Conservation (phyloP, 2,797 vertebrate species). For the Knipowitschia caucasica region DNA sequence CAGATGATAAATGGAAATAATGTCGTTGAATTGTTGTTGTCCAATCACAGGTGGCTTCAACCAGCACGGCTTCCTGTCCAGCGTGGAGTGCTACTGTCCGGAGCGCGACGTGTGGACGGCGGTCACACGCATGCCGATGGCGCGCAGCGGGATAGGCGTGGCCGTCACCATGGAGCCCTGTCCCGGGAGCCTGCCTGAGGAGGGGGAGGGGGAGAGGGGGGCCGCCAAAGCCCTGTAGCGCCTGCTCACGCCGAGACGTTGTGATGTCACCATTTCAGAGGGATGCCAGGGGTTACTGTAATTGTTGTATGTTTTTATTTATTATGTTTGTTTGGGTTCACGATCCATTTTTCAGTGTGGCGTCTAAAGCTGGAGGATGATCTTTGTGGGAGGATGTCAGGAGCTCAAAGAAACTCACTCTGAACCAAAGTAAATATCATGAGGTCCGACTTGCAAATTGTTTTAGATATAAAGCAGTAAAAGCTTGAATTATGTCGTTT, state of each 20-base stretch:
- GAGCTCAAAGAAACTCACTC: too few relatives aligned
- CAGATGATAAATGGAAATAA: background rate
- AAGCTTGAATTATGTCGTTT: too few relatives aligned
- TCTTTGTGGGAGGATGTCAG: too few relatives aligned
- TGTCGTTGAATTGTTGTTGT: background rate
- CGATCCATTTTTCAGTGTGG: too few relatives aligned
- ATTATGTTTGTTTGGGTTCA: background rate
- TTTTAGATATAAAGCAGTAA: too few relatives aligned
- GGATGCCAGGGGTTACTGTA: background rate
- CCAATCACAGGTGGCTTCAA: conserved; percentile 78
- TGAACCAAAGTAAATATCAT: too few relatives aligned
- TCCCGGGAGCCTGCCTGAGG: conserved; percentile 69
- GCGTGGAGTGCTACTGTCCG: conserved; percentile 77
- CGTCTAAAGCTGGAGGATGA: too few relatives aligned
- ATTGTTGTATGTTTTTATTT: background rate
- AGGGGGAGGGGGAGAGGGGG: conserved; percentile 52
- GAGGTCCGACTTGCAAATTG: too few relatives aligned
- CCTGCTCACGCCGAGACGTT: background rate
- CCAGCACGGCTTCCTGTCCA: conserved; percentile 78
- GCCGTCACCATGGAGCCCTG: conserved; percentile 87
- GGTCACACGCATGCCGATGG: conserved; percentile 70
- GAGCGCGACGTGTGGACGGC: conserved; percentile 74
- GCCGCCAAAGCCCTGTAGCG: conserved; percentile 16
- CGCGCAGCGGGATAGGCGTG: conserved; percentile 81
- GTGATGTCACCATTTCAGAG: background rate